Evolutionary conservation across 2,888 invertebrate genomes (phyloP), one percentile per base, ranked within the genome.

Genomic region (Drosophila barbarae): DNA sequence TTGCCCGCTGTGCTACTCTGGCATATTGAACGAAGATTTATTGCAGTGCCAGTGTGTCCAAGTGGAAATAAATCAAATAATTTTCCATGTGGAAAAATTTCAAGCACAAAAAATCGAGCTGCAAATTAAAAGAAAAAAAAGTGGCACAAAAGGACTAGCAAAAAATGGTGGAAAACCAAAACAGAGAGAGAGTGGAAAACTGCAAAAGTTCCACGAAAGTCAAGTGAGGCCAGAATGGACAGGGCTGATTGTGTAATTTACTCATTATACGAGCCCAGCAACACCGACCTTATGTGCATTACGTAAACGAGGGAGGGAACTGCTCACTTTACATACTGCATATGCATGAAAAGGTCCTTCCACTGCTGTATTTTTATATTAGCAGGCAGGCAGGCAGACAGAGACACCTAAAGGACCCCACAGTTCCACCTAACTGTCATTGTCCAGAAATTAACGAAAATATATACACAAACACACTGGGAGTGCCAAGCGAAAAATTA

Each of bases 11-110:
- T 73, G 74, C 66, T 68, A 67, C 79, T 84, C 74, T 80, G 80
- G 71, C 78, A 84, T 82, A 86, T 86, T 86, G 86, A 87, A 87
- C 80, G 84, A 87, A 87, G 86, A 87, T 87, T 87, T 87, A 87
- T 87, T 85, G 77, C 86, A 76, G 72, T 87, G 87, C 82, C 82
- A 87, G 72, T 78, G 76, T 86, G 85, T 87, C 84, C 86, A 87
- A 87, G 79, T 85, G 80, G 70, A 85, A 86, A 87, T 87, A 87
- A 87, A 87, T 87, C 87, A 87, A 87, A 87, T 84, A 87, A 80
- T 87, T 87, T 86, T 80, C 79, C 86, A 87, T 85, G 86, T 87
- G 86, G 86, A 87, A 87, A 86, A 87, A 82, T 77, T 77, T 69
- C 71, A 68, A 76, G 76, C 71, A 65, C 56, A 63, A 59, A 65